Base-by-base conservation (phyloP, 2,113 vertebrate species). In the Pandion haliaetus region DNA sequence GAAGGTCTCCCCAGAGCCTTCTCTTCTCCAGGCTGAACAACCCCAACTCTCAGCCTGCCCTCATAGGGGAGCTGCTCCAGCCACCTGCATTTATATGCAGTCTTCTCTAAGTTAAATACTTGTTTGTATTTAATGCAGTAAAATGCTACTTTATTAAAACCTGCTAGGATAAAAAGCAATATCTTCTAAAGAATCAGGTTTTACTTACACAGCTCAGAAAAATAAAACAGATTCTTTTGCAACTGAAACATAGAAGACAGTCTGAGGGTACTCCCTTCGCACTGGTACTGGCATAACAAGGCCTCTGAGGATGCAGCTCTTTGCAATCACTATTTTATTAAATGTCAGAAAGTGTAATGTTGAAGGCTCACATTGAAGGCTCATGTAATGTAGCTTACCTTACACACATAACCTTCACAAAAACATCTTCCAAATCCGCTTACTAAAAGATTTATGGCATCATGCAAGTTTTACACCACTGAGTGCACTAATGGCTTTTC, bases 401-500 rank as follows among this genome's bases (percentile, higher is more conserved):
- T 98, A 97, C 97, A 96, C 69, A 85, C 84, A 95, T 98, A 98
- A 96, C 98, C 97, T 98, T 98, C 97, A 98, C 90, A 92, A 97
- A 98, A 91, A 98, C 92, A 97, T 98, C 98, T 98, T 98, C 89
- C 96, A 98, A 98, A 98, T 97, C 96, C 58, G 49, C 88, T 96
- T 97, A 85, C 93, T 99, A 94, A 99, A 99, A 99, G 98, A 99
- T 99, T 99, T 98, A 99, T 99, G 93, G 81, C 93, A 98, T 98
- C 99, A 99, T 99, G 98, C 98, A 99, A 99, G 96, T 99, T 99
- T 99, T 99, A 99, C 94, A 78, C 97, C 96, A 97, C 95, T 97
- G 98, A 99, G 98, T 98, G 98, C 94, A 97, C 96, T 99, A 99
- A 99, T 99, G 98, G 98, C 96, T 99, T 99, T 99, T 98, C 98